Evolutionary conservation across 2,888 invertebrate species (phyloP), one percentile per base, ranked within the genome.

Genomic region (Masnerella sp.): DNA sequence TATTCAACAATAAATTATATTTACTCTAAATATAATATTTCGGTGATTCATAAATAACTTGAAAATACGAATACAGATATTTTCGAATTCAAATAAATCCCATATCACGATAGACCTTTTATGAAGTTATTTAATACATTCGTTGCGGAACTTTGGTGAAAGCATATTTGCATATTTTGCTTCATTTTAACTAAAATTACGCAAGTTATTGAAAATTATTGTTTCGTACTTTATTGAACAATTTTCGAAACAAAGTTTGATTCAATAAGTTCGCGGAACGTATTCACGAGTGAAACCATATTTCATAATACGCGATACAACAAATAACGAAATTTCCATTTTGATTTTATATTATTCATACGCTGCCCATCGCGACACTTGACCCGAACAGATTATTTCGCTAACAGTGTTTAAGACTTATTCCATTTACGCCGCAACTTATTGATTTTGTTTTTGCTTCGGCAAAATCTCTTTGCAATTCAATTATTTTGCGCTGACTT

Each of bases 171-270:
- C 17, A 20, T 51, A 51, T 36, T 43, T 43, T 2, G 43, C 14
- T 25, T 5, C 22, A 30, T 47, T 47, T 47, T 15, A 28, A 17
- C 30, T 15, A 0, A 47, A 47, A 17, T 32, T 32, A 17, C 30
- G 28, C 9, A 17, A 47, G 17, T 47, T 47, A 47, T 30, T 17
- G 47, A 30, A 32, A 47, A 47, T 47, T 30, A 47, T 47, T 47
- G 30, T 47, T 30, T 11, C 17, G 47, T n/a, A 17, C 30, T 30
- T 30, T 47, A 47, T 47, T n/a, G 11, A 17, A 25, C 43, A 25
- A 43, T 25, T 43, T 43, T 22, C 9, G 8, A 14, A 14, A 25
- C 45, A 34, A 49, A 49, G 18, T 49, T 49, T 11, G 1, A 32
- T 49, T 49, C 12, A 34, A 49, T 12, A 49, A 34, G 20, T 34